phyloP scores from a whole-genome alignment of 2,888 invertebrate species.

The Octonoba sinensis region DNA sequence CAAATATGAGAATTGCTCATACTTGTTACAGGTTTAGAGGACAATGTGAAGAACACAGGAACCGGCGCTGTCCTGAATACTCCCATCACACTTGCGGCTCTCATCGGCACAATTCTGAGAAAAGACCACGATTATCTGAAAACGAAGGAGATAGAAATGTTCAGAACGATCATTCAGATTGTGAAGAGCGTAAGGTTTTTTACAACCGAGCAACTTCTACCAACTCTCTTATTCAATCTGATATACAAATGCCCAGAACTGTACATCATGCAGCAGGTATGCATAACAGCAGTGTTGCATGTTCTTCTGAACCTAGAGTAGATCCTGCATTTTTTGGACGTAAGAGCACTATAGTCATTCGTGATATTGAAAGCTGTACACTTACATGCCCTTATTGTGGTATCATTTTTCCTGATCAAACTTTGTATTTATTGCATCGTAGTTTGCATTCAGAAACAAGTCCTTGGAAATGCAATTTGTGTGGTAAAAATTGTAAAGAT shows the following conservation, averaged over 20 bases:
- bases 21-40: slow-evolving; percentile 37
- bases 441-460: slow-evolving; percentile 97
- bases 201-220: slow-evolving; percentile 57
- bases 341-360: slow-evolving; percentile 44
- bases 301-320: slow-evolving; percentile 16
- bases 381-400: slow-evolving; percentile 85
- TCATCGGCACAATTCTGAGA: slow-evolving; percentile 32
- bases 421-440: slow-evolving; percentile 95
- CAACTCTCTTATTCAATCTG: slow-evolving; percentile 28
- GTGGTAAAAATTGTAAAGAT: slow-evolving; percentile 93
- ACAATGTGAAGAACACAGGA: slow-evolving; percentile 33
- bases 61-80: slow-evolving; percentile 36
- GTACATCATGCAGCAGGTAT: neutral
- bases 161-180: slow-evolving; percentile 52
- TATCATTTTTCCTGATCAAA: slow-evolving; percentile 95
- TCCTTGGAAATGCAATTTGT: slow-evolving; percentile 98
- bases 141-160: slow-evolving; percentile 41
- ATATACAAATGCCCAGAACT: slow-evolving; percentile 7
- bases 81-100: slow-evolving; percentile 35
- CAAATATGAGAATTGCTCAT: slow-evolving; percentile 13
- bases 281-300: slow-evolving; percentile 6
- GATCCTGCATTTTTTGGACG: slow-evolving; percentile 28
- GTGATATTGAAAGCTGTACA: slow-evolving; percentile 48
- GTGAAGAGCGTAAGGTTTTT: slow-evolving; percentile 54
- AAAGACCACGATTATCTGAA: slow-evolving; percentile 37